A percentile compares a stretch with the other conserved stretches of the same genome.
Conservation (phyloP, 2,888 invertebrate species). For the Trisateles emortualis region DNA sequence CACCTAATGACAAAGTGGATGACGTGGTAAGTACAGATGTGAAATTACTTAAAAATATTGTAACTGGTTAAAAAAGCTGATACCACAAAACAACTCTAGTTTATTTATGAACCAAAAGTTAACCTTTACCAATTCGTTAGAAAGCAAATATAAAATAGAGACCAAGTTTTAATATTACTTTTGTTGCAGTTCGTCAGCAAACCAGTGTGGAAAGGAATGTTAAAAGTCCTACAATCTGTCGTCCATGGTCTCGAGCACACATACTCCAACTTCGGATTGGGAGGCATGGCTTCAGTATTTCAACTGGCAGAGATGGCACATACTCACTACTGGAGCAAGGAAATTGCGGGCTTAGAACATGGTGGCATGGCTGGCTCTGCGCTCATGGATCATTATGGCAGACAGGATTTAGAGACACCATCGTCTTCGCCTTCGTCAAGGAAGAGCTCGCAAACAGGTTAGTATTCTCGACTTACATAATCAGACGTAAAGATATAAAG, state of each 20-base stretch:
- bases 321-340: slow-evolving; percentile 98
- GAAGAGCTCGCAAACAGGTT: slow-evolving; percentile 90
- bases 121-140: too few species aligned
- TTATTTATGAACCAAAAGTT: too few species aligned
- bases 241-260: slow-evolving; percentile 97
- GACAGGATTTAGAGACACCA: slow-evolving; percentile 71
- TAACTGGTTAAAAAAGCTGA: neutral
- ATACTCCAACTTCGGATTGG: slow-evolving; percentile 96
- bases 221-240: slow-evolving; percentile 96
- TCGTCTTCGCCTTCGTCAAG: slow-evolving; percentile 86
- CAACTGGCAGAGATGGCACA: slow-evolving; percentile 99
- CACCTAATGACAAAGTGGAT: slow-evolving; percentile 98
- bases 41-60: too few species aligned
- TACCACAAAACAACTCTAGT: too few species aligned
- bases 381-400: slow-evolving; percentile 64
- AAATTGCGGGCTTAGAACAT: slow-evolving; percentile 88
- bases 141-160: too few species aligned
- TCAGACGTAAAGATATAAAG: too few species aligned
- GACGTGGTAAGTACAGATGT: slow-evolving; percentile 93
- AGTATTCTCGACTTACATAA: neutral
- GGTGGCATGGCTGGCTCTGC: slow-evolving; percentile 80
- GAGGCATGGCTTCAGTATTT: slow-evolving; percentile 99
- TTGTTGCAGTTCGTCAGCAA: slow-evolving; percentile 92
- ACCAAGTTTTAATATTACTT: neutral
- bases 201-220: slow-evolving; percentile 98